Percentiles rank a stretch among this genome's conserved stretches.
These are phyloP conservation scores for Drosophila borealis DNA, from an alignment of 2,888 invertebrate genomes.

Conservation along the genomic window DNA sequence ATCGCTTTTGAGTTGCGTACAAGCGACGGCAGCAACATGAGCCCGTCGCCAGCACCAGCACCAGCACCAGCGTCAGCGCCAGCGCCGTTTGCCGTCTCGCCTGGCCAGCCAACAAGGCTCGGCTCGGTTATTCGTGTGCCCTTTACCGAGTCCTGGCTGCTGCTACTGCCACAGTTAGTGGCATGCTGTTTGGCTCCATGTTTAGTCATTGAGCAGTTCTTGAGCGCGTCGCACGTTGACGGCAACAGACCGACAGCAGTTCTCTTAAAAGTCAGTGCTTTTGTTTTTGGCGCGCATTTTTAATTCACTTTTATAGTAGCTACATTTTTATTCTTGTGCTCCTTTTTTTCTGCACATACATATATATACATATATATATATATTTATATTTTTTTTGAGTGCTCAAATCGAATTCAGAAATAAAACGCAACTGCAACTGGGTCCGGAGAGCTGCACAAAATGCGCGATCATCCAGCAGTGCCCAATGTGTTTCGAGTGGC, in stretches of 20 bases:
- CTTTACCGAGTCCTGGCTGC: constrained; percentile 28
- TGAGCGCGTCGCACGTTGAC: constrained; percentile 55
- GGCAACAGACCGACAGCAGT: background rate
- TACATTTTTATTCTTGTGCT: background rate
- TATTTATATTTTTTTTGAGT: constrained; percentile 5
- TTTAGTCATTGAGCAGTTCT: constrained; percentile 59
- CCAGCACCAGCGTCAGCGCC: constrained; percentile 1
- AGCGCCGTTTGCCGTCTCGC: background rate
- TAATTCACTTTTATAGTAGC: background rate
- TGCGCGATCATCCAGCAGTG: constrained; percentile 83
- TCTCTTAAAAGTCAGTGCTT: background rate
- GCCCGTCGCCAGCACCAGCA: background rate
- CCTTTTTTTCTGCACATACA: background rate
- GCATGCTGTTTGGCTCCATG: constrained; percentile 27
- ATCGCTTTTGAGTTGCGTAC: constrained; percentile 52
- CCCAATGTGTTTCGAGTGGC: constrained; percentile 84
- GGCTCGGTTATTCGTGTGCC: constrained; percentile 42
- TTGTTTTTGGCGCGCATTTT: constrained; percentile 19
- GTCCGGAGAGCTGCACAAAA: constrained; percentile 42
- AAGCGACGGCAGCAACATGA: constrained; percentile 21
- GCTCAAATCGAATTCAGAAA: background rate
- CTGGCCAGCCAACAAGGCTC: constrained; percentile 22
- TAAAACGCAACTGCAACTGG: background rate
- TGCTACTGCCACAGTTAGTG: constrained; percentile 6
- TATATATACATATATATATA: background rate